These are phyloP conservation scores for Callyntrura sp. DNA, from an alignment of 2,888 invertebrate species.

Conservation along the genomic window DNA sequence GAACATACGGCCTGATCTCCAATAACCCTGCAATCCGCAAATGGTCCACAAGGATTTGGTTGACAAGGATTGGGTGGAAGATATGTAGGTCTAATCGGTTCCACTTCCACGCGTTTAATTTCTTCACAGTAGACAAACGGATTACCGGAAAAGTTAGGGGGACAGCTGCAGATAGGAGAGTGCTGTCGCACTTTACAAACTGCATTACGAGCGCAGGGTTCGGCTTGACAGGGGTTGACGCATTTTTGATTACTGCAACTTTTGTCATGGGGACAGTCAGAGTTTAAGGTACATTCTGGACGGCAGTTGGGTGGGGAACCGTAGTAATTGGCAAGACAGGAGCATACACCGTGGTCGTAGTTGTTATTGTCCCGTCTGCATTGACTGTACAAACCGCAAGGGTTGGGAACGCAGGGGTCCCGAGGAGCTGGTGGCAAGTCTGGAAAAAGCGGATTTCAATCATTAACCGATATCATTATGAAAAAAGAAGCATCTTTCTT, in stretches of 20 bases:
- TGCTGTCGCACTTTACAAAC: constrained; percentile 92
- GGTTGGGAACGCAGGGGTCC: constrained; percentile 49
- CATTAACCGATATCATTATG: background rate
- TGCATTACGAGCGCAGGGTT: constrained; percentile 91
- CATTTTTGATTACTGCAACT: constrained; percentile 92
- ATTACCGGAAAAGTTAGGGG: constrained; percentile 90
- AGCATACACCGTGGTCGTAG: constrained; percentile 87
- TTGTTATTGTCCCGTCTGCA: constrained; percentile 87
- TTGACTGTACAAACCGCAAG: constrained; percentile 88
- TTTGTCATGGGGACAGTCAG: constrained; percentile 92
- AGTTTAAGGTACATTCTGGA: constrained; percentile 89
- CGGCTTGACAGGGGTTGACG: constrained; percentile 88
- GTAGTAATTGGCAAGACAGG: constrained; percentile 89
- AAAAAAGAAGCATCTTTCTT: background rate
- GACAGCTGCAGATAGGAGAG: constrained; percentile 92
- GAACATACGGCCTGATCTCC: constrained; percentile 85
- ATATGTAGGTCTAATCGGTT: constrained; percentile 85
- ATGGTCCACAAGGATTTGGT: constrained; percentile 82
- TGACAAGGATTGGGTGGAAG: constrained; percentile 84
- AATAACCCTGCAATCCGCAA: constrained; percentile 66
- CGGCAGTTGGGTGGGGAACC: constrained; percentile 90
- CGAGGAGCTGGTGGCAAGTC: constrained; percentile 60
- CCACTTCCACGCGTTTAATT: constrained; percentile 86
- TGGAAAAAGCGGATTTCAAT: constrained; percentile 29
- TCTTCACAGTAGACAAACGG: constrained; percentile 88